Conservation (phyloP, 2,113 vertebrate species). For the Peromyscus californicus region DNA sequence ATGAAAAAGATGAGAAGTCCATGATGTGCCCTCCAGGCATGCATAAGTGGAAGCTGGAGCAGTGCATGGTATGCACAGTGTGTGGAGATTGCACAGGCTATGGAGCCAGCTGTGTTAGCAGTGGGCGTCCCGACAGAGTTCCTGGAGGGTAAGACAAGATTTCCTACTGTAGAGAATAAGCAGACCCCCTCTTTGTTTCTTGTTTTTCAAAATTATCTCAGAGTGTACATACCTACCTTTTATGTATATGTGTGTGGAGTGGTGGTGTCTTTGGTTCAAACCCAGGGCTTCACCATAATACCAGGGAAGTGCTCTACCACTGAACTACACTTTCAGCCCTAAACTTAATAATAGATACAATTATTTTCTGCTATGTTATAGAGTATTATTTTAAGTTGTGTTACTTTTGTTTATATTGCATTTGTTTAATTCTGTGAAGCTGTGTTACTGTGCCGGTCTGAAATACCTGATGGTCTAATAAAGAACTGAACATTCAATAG, state of each 20-base stretch:
- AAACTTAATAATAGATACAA: background rate
- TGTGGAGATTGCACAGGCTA: constrained; percentile 99
- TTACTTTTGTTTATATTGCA: too few relatives aligned
- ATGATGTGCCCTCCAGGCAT: constrained; percentile 99
- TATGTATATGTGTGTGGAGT: background rate
- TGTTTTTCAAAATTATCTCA: constrained; percentile 27
- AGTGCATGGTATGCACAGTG: constrained; percentile 99
- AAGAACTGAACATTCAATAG: too few relatives aligned
- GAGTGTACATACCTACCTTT: background rate
- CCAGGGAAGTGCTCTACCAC: background rate
- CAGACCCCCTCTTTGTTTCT: background rate
- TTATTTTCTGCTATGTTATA: background rate
- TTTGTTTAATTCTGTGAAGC: too few relatives aligned
- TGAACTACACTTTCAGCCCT: background rate
- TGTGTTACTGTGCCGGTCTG: too few relatives aligned
- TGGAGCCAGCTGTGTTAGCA: constrained; percentile 98
- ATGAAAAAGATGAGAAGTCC: constrained; percentile 99
- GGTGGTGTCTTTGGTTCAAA: background rate
- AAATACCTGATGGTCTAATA: too few relatives aligned
- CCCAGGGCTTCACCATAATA: too few relatives aligned
- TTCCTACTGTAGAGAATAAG: background rate
- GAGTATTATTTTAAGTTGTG: too few relatives aligned
- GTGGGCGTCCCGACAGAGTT: constrained; percentile 96
- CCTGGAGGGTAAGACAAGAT: constrained; percentile 94
- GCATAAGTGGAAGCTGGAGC: constrained; percentile 99